Evolutionary conservation across 2,113 vertebrate genomes (phyloP).

Genomic region (Nothoprocta perdicaria): DNA sequence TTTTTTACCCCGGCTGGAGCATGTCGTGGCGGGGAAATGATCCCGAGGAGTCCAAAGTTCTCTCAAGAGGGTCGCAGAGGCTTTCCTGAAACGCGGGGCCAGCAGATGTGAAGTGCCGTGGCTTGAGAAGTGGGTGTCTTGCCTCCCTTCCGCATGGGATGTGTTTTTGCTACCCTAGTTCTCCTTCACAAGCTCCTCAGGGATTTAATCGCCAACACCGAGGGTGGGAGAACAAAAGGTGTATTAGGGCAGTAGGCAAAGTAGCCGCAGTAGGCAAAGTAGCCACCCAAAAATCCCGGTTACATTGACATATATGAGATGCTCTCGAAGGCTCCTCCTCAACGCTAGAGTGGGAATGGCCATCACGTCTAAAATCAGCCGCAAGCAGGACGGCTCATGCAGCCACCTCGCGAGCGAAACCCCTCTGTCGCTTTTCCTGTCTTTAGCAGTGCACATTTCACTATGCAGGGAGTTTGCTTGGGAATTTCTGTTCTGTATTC

Average conservation of each 20-base stretch:
- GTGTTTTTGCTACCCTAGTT: neutral
- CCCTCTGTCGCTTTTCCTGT: neutral
- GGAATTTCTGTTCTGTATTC: neutral
- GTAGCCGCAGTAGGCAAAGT: neutral
- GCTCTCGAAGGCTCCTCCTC: neutral
- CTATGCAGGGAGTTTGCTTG: neutral
- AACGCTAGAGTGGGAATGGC: neutral
- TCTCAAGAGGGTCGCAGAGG: neutral
- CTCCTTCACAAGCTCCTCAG: neutral
- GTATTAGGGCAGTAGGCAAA: neutral
- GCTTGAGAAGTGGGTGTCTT: neutral
- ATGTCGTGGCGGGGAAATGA: neutral
- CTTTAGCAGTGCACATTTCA: neutral
- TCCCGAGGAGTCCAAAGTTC: neutral
- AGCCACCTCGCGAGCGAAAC: neutral
- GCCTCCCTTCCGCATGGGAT: neutral
- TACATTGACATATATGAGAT: neutral
- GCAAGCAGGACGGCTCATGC: neutral
- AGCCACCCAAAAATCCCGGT: neutral
- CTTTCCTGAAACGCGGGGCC: neutral
- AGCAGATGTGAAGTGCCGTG: neutral
- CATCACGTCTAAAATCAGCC: accelerated
- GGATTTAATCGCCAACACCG: neutral
- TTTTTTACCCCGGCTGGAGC: neutral
- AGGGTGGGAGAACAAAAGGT: neutral